These are phyloP conservation scores for Eristalinus aeneus DNA, from an alignment of 2,888 invertebrate species.

Conservation along the genomic window DNA sequence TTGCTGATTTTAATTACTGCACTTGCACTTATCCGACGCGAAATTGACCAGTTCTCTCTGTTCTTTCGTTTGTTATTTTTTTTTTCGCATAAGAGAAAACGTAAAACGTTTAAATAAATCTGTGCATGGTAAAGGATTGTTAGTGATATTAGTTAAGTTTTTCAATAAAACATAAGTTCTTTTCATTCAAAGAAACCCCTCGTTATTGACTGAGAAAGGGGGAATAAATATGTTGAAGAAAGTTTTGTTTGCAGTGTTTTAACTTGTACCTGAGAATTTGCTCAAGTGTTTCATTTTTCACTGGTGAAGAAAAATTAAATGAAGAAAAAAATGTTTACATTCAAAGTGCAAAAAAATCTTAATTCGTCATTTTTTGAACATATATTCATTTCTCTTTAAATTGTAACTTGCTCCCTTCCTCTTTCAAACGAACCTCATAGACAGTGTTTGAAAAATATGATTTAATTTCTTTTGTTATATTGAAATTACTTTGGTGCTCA, in stretches of 20 bases:
- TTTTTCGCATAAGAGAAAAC: conserved; percentile 60
- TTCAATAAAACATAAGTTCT: not conserved
- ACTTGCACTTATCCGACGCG: conserved; percentile 69
- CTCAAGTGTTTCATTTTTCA: not conserved
- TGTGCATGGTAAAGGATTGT: conserved; percentile 61
- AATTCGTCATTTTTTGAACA: not conserved
- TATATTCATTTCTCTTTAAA: conserved; percentile 11
- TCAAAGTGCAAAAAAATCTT: not conserved
- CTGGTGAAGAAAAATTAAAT: not conserved
- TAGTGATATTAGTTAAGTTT: conserved; percentile 17
- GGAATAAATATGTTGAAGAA: conserved; percentile 63
- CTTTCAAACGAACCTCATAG: conserved; percentile 2
- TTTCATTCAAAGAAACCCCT: not conserved
- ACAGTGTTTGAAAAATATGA: conserved; percentile 24
- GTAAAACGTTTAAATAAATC: conserved; percentile 53
- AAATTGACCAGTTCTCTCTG: conserved; percentile 61
- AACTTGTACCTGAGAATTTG: too few relatives aligned
- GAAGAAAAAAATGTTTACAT: not conserved
- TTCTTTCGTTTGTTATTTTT: conserved; percentile 65
- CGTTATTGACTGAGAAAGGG: conserved; percentile 6
- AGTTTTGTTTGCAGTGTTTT: conserved; percentile 39
- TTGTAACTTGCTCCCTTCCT: conserved; percentile 1
- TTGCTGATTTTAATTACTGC: conserved; percentile 70
- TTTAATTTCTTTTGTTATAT: conserved; percentile 64
- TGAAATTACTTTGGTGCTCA: conserved; percentile 31